Percentiles rank a stretch among this genome's conserved stretches.
Conservation (phyloP, 1,140 invertebrate genomes). For the Drosophila trapezifrons region DNA sequence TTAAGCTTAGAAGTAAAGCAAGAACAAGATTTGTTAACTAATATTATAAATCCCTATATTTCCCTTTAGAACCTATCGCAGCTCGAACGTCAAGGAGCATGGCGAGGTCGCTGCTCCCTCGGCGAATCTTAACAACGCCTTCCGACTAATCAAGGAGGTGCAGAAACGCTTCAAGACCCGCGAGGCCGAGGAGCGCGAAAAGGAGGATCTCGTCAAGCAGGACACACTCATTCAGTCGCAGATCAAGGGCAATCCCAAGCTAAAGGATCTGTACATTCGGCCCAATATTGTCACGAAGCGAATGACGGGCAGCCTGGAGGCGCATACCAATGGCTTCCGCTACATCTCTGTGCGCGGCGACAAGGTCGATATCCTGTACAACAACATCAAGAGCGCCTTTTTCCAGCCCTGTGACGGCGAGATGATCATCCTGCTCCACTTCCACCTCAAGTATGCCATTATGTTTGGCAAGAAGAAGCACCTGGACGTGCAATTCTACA, state of each 20-base stretch:
- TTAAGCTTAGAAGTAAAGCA: no score
- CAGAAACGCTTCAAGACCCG: constrained; percentile 99
- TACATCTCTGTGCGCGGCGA: constrained; percentile 99
- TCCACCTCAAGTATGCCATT: constrained; percentile 99
- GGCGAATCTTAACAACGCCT: constrained; percentile 97
- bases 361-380: constrained; percentile 99
- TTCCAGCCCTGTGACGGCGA: constrained; percentile 99
- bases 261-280: constrained; percentile 99
- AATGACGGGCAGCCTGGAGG: constrained; percentile 97
- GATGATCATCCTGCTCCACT: constrained; percentile 99
- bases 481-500: constrained; percentile 99
- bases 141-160: constrained; percentile 99
- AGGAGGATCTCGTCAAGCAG: constrained; percentile 99
- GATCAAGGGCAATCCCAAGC: constrained; percentile 98
- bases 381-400: constrained; percentile 99
- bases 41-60: constrained; percentile 5
- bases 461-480: constrained; percentile 99
- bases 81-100: constrained; percentile 98
- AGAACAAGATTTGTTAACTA: no score
- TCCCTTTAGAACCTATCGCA: constrained; percentile 95
- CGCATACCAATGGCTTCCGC: constrained; percentile 98
- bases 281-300: constrained; percentile 99
- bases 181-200: constrained; percentile 99
- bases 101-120: constrained; percentile 98
- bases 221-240: constrained; percentile 97